Conservation (phyloP, 2,797 vertebrate genomes). For the Triplophysa bombifrons region DNA sequence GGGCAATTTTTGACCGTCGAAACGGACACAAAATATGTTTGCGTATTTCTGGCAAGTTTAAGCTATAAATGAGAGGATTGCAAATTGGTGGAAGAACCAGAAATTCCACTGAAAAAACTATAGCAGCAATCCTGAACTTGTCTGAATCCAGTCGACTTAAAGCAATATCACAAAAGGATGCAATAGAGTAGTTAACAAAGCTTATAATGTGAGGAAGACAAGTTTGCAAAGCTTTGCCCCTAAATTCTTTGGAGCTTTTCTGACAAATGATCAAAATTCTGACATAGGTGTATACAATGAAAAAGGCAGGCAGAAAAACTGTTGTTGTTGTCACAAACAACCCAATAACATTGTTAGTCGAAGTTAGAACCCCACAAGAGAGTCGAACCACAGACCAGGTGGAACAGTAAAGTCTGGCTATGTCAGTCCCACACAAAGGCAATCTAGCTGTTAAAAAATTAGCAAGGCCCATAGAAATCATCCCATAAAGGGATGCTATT, state of each 20-base stretch:
- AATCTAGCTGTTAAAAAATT: conserved; percentile 21
- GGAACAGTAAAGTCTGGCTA: conserved; percentile 37
- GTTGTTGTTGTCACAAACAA: conserved; percentile 7
- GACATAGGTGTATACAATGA: conserved; percentile 37
- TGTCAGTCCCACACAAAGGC: conserved; percentile 38
- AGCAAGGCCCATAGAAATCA: neutral
- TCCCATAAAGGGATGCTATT: conserved; percentile 9
- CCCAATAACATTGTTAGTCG: conserved; percentile 23
- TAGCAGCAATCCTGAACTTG: neutral
- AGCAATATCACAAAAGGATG: conserved; percentile 28
- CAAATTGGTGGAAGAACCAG: conserved; percentile 37
- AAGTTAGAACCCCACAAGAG: conserved; percentile 18
- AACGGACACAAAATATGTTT: conserved; percentile 14
- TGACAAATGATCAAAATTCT: conserved; percentile 38
- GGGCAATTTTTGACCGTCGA: neutral
- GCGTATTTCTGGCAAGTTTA: conserved; percentile 41
- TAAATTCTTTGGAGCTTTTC: conserved; percentile 40
- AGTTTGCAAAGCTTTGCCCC: conserved; percentile 35
- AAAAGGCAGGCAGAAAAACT: conserved; percentile 28
- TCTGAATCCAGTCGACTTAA: conserved; percentile 27
- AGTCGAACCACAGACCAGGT: conserved; percentile 39
- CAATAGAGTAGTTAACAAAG: conserved; percentile 35
- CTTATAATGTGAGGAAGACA: conserved; percentile 43
- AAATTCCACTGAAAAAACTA: conserved; percentile 44
- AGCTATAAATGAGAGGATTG: conserved; percentile 44